Percentiles rank a stretch among this genome's conserved stretches.
These are phyloP conservation scores for Holacanthus passer DNA, from an alignment of 2,113 vertebrate genomes.

Conservation along the genomic window DNA sequence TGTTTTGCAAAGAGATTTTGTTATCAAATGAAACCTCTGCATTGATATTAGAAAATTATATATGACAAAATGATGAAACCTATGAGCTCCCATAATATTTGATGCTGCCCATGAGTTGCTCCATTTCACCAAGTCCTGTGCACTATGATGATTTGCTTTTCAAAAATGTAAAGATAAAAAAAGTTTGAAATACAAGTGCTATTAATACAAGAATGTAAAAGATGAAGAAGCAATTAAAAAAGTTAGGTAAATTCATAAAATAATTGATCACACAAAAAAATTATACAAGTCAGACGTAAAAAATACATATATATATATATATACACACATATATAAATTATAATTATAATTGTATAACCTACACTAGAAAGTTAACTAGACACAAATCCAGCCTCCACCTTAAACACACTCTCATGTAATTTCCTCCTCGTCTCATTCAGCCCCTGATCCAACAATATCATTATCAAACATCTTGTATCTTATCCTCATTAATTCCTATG, in stretches of 20 bases:
- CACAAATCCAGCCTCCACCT: neutral
- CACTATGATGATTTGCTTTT: neutral
- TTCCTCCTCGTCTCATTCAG: neutral
- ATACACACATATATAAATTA: no score
- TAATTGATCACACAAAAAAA: no score
- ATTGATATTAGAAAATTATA: neutral
- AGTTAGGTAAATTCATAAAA: no score
- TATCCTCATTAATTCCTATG: conserved; percentile 57
- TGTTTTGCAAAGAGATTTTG: neutral
- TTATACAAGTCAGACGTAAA: no score
- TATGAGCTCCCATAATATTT: neutral
- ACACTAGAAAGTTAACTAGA: neutral
- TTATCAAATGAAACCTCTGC: neutral
- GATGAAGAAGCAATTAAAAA: neutral
- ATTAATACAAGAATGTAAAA: neutral
- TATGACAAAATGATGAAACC: neutral
- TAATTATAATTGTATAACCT: neutral
- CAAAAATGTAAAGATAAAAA: neutral
- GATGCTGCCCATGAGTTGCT: neutral
- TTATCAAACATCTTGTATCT: conserved; percentile 48
- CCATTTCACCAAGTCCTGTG: neutral
- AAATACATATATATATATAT: no score
- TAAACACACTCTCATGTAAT: conserved; percentile 7
- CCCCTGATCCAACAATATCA: conserved; percentile 48
- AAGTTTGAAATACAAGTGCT: neutral